Percentiles rank a stretch among this genome's conserved stretches.
These are phyloP conservation scores for Drosophila hydei DNA, from an alignment of 1,140 invertebrate genomes.

Conservation along the genomic window DNA sequence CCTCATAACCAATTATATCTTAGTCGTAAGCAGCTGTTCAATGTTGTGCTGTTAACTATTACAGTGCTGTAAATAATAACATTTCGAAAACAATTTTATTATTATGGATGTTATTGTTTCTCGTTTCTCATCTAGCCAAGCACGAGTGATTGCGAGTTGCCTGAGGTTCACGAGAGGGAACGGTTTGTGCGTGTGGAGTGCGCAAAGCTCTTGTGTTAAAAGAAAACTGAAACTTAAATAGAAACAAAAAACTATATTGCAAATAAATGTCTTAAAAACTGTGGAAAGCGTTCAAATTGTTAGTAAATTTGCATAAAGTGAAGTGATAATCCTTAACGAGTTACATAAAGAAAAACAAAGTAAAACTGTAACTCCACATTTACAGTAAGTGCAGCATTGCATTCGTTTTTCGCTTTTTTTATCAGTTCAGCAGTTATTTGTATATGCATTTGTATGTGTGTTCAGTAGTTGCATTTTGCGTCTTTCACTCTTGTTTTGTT, in stretches of 20 bases:
- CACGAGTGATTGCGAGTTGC: constrained; percentile 22
- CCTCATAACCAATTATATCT: too few species aligned
- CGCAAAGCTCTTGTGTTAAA: constrained; percentile 8
- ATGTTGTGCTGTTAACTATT: constrained; percentile 1
- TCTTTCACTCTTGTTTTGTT: constrained; percentile 50
- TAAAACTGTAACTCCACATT: constrained; percentile 57
- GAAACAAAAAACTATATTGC: constrained; percentile 15
- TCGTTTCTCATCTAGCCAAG: neutral
- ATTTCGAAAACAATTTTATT: neutral
- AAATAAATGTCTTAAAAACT: constrained; percentile 14
- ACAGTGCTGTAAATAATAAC: constrained; percentile 15
- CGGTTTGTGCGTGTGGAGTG: constrained; percentile 26
- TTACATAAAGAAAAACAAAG: constrained; percentile 57
- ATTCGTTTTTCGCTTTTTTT: constrained; percentile 44
- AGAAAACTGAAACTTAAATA: constrained; percentile 24
- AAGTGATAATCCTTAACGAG: constrained; percentile 41
- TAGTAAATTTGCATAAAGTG: constrained; percentile 15
- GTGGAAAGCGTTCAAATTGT: neutral
- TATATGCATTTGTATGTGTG: constrained; percentile 11
- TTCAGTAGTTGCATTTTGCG: constrained; percentile 44
- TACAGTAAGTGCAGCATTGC: constrained; percentile 65
- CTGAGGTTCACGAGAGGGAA: constrained; percentile 9
- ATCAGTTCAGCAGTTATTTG: constrained; percentile 40
- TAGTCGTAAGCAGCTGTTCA: neutral
- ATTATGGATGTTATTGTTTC: constrained; percentile 3